Evolutionary conservation across 1,140 invertebrate species (phyloP).

Genomic region (Caenorhabditis remanei): DNA sequence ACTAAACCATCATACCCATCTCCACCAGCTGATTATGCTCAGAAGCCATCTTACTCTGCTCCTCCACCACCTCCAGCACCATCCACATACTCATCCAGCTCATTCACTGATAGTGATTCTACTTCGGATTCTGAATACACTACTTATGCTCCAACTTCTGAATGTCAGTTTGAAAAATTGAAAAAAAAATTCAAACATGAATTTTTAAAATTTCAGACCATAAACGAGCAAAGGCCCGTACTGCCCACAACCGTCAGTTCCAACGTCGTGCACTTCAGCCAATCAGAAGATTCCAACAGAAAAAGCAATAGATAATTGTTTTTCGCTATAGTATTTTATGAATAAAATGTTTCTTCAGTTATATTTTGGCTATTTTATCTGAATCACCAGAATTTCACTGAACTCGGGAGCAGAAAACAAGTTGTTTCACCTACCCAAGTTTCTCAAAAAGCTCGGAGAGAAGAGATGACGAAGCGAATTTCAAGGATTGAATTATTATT

Average conservation of each 20-base stretch:
- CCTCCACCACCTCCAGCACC: background rate
- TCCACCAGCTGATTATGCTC: slow-evolving; percentile 1
- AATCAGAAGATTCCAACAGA: slow-evolving; percentile 31
- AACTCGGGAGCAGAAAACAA: too few species aligned
- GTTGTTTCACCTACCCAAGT: too few species aligned
- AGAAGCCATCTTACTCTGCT: slow-evolving; percentile 38
- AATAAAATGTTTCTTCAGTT: too few species aligned
- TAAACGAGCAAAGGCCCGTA: slow-evolving; percentile 4
- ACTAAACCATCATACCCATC: slow-evolving; percentile 3
- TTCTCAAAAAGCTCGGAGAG: too few species aligned
- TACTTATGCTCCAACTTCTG: background rate
- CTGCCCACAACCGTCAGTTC: slow-evolving; percentile 15
- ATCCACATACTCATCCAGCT: background rate
- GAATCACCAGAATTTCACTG: too few species aligned
- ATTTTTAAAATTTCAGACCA: background rate
- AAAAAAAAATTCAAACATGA: background rate
- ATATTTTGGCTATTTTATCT: too few species aligned
- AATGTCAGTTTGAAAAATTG: slow-evolving; percentile 10
- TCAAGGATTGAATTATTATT: too few species aligned
- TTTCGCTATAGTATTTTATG: background rate
- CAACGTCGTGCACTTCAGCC: slow-evolving; percentile 42
- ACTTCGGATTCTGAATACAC: slow-evolving; percentile 9
- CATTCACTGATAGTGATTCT: background rate
- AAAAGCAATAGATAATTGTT: background rate
- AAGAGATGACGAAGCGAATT: too few species aligned